phyloP scores from a whole-genome alignment of 1,140 invertebrate genomes.

The Camponotus pennsylvanicus region DNA sequence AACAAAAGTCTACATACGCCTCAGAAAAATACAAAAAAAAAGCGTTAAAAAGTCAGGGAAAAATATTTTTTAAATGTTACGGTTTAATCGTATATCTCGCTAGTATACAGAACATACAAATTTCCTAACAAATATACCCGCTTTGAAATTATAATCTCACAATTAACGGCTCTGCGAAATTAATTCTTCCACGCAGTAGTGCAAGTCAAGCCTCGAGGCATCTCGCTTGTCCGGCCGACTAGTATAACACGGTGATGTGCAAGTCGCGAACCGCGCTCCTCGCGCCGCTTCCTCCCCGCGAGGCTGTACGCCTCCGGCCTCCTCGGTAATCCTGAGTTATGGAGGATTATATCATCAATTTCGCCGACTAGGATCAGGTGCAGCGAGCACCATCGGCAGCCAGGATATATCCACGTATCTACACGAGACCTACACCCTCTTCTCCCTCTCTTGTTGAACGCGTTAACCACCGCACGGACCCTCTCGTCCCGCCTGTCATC shows the following conservation, averaged over 20 bases:
- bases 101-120: background rate
- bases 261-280: constrained; percentile 41
- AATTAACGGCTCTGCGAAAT: background rate
- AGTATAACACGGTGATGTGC: constrained; percentile 18
- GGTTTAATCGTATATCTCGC: background rate
- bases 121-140: too few species aligned
- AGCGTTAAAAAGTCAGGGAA: constrained; percentile 1
- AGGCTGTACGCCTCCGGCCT: constrained; percentile 76
- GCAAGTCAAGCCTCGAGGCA: constrained; percentile 5
- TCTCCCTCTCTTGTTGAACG: constrained; percentile 18
- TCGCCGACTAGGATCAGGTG: constrained; percentile 83
- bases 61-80: background rate
- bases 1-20: constrained; percentile 38
- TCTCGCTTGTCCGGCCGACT: background rate
- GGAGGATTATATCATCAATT: constrained; percentile 85
- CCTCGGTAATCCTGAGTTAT: constrained; percentile 85
- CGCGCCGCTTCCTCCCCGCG: constrained; percentile 48
- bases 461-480: constrained; percentile 57
- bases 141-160: background rate
- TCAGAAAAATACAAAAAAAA: constrained; percentile 41
- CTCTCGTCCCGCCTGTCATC: background rate
- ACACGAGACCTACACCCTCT: constrained; percentile 50
- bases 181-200: constrained; percentile 22
- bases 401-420: constrained; percentile 70
- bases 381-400: constrained; percentile 70